Base-by-base conservation (phyloP, 2,113 vertebrate genomes). In the Sitta europaea region DNA sequence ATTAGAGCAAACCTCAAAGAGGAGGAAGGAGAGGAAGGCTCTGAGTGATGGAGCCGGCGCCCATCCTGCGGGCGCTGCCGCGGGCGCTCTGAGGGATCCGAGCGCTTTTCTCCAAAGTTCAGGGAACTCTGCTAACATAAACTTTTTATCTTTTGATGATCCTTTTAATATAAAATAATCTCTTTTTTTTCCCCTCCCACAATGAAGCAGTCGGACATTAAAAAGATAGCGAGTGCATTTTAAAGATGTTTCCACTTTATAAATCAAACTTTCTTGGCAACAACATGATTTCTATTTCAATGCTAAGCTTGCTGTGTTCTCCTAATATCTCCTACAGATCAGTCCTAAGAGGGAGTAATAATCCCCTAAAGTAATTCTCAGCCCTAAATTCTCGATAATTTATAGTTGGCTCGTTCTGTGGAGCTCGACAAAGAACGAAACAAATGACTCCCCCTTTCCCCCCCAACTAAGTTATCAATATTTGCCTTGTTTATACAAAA, bases 211-310 rank as follows among this genome's bases (percentile, higher is more conserved):
- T 48, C 84, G 87, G 88, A 97, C 96, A 92, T 95, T 94, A 94
- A 94, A 95, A 93, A 97, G 97, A 97, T 97, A 97, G 91, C 79
- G 85, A 97, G 94, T 7, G 72, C 98, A 98, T 98, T 98, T 98
- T 98, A 97, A 98, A 98, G 97, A 98, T 98, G 98, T 98, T 98
- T 98, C 98, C 98, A 98, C 98, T 97, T 98, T 98, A 98, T 98
- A 98, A 98, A 98, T 98, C 98, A 98, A 83, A 72, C 16, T 73
- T 95, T 91, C 95, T 97, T 98, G 98, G 97, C 98, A 98, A 97
- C 93, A 94, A 90, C 95, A 61, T 25, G 42, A 77, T 93, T 96
- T 88, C 93, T 66, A 65, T 92, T 96, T 77, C 92, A 92, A 54
- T 91, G 88, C 58, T 71, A 92, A 95, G 91, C 78, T 96, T 88